Base-by-base conservation (phyloP, 1,140 invertebrate genomes). In the Psilanteris sp. region DNA sequence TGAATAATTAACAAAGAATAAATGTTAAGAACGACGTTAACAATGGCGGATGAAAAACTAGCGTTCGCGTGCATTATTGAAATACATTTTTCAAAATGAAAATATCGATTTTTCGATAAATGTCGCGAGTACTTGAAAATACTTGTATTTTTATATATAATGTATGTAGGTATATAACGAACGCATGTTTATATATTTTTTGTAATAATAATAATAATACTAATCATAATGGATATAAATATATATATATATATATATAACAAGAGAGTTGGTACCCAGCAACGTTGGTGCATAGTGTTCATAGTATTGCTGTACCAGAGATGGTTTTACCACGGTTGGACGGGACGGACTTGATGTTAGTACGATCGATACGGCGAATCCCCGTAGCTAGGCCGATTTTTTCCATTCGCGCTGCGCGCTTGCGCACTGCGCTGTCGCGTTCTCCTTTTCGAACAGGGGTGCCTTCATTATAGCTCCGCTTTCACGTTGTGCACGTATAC, bases 301-400 rank as follows among this genome's bases (percentile, higher is more conserved):
- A 24, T 61, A 67, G 36, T 59, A 67, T 46, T 62, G 55, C 62
- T 68, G 55, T 75, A 72, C 67, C 67, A 77, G 57, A 70, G 72
- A 66, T 62, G 70, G 71, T 71, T 78, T 75, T 70, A 79, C 71
- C 70, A 78, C 74, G 64, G 61, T 74, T 43, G 74, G 54, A 68
- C 62, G 67, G 68, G 66, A 79, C 78, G 83, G 79, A 83, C 75
- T 77, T 64, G 76, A 82, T 84, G 83, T 82, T 80, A 75, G 79
- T 67, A 78, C 83, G 86, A 88, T 88, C 86, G 86, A 88, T 88
- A 88, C 85, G 80, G 72, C 71, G 82, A 81, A 78, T 79, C 82
- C 77, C 74, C 74, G 70, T 79, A 80, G 80, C 79, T 79, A 78
- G 79, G 81, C 85, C 85, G 84, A 88, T 86, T 88, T 88, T 87